Base-by-base conservation (phyloP, 2,888 invertebrate species). In the Adelognathus sp. region DNA sequence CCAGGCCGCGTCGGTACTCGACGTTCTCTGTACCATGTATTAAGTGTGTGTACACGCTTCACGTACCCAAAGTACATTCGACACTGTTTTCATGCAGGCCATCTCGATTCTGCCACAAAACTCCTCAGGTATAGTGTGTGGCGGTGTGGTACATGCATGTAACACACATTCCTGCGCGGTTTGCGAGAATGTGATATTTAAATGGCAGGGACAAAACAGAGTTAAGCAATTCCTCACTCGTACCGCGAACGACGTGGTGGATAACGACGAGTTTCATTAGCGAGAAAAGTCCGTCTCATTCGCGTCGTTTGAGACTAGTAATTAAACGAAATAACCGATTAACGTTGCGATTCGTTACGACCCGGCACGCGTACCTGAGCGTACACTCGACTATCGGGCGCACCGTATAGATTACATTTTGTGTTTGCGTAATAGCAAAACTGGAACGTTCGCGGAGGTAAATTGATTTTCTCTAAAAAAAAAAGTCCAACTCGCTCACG, bases 131-230 rank as follows among this genome's bases (percentile, higher is more conserved):
- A n/a, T 52, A 14, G 29, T 52, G 21, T 18, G 29, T 36, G 29
- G 39, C 21, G 31, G 24, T 24, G 50, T n/a, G 27, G 50, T 36
- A 36, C 36, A n/a, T 29, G 39, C 29, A 50, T 46, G 63, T 50
- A 50, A 50, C n/a, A 39, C 39, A 21, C 72, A 64, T 61, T 58
- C 67, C 36, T 9, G 61, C 50, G 33, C 46, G n/a, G 50, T 73
- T 61, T 27, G 44, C 16, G 50, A 56, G 54, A 63, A 67, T 61
- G 73, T 73, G 72, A 77, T 72, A 77, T 72, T 73, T 78, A 73
- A 73, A 78, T 78, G 73, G 77, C 77, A 73, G 63, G n/a, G 50
- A 58, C 58, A 63, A 77, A 67, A 11, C 31, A 50, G 56, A 50
- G 29, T n/a, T n/a, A 50, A 46, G 77, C 72, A 67, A 72, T 67